Percentiles rank a stretch among this genome's conserved stretches.
phyloP scores from a whole-genome alignment of 2,797 vertebrate species.

The Carapus acus region DNA sequence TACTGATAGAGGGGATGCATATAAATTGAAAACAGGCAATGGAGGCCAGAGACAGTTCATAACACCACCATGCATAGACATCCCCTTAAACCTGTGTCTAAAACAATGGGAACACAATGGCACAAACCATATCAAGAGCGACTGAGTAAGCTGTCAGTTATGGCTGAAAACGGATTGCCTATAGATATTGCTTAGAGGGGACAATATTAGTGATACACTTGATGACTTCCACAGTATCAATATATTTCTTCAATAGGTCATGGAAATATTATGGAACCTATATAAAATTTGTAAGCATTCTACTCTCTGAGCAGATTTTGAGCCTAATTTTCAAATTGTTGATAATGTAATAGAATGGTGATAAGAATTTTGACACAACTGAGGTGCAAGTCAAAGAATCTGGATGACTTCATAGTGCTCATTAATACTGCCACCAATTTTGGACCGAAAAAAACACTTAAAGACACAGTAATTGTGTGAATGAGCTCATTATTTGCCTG shows the following conservation, averaged over 20 bases:
- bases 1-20: constrained; percentile 19
- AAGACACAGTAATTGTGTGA: neutral
- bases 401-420: neutral
- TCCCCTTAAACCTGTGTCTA: no score
- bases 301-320: neutral
- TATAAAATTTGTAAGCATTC: no score
- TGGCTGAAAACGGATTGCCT: constrained; percentile 20
- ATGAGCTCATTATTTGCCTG: constrained; percentile 4
- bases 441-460: neutral
- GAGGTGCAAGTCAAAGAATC: constrained; percentile 8
- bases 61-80: no score
- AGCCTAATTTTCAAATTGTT: neutral
- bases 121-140: neutral
- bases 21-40: constrained; percentile 7
- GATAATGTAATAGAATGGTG: constrained; percentile 4
- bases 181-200: neutral
- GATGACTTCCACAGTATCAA: neutral
- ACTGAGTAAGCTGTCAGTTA: no score
- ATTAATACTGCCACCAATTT: constrained; percentile 2
- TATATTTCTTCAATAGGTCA: neutral
- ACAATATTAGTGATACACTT: neutral
- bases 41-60: constrained; percentile 7
- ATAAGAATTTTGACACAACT: neutral
- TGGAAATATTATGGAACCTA: no score
- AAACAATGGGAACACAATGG: no score